Conservation (phyloP, 2,888 invertebrate species). For the Neoitamus cyanurus region DNA sequence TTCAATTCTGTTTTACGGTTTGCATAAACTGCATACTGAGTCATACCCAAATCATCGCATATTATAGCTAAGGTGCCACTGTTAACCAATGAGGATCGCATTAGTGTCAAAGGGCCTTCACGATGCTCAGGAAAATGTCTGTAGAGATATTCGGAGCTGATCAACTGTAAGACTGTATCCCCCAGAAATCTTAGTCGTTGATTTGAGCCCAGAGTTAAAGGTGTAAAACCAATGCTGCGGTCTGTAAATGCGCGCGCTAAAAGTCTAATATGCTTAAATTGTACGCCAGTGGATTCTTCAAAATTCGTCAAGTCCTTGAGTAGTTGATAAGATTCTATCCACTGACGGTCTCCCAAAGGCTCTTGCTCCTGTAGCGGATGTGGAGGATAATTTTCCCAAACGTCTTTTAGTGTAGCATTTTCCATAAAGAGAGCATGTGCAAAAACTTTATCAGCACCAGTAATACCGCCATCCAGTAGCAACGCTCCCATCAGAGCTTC, state of each 20-base stretch:
- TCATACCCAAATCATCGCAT: conserved; percentile 98
- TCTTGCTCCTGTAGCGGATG: conserved; percentile 97
- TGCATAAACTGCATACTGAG: conserved; percentile 89
- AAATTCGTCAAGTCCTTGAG: conserved; percentile 88
- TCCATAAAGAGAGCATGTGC: conserved; percentile 80
- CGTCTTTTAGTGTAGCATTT: conserved; percentile 73
- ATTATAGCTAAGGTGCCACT: conserved; percentile 98
- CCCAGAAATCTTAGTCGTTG: conserved; percentile 97
- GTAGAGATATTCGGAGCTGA: conserved; percentile 97
- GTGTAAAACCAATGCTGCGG: conserved; percentile 94
- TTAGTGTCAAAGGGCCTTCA: conserved; percentile 97
- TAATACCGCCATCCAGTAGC: conserved; percentile 91
- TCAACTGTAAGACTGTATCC: conserved; percentile 96
- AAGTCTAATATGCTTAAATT: conserved; percentile 92
- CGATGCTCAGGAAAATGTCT: conserved; percentile 98
- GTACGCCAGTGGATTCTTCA: conserved; percentile 86
- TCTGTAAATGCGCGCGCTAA: conserved; percentile 96
- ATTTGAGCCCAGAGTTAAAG: conserved; percentile 96
- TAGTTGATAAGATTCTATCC: conserved; percentile 88
- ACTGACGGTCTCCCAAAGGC: conserved; percentile 92
- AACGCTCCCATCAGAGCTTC: conserved; percentile 98
- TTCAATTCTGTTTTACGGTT: conserved; percentile 92
- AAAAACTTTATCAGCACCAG: conserved; percentile 88
- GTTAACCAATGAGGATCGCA: conserved; percentile 96
- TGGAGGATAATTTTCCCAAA: conserved; percentile 86